Evolutionary conservation across 2,888 invertebrate species (phyloP).

Genomic region (Physocephala rufipes): DNA sequence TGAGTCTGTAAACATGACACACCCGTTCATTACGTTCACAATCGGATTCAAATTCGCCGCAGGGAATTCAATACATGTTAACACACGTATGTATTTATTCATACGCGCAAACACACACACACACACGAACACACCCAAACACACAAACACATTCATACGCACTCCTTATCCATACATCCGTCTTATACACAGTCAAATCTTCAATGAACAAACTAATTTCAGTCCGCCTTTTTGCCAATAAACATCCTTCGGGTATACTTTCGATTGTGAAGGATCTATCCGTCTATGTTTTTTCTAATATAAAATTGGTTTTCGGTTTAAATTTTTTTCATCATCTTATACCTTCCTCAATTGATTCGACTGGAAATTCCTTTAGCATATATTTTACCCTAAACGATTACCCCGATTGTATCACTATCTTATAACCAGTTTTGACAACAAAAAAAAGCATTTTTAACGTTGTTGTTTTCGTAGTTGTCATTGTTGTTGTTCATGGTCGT

Average conservation of each 20-base stretch:
- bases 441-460: too few relatives aligned
- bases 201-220: neutral
- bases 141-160: neutral
- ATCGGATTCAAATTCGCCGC: neutral
- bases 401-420: too few relatives aligned
- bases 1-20: neutral
- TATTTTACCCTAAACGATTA: too few relatives aligned
- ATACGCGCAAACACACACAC: too few relatives aligned
- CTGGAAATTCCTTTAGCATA: too few relatives aligned
- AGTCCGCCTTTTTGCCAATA: too few relatives aligned
- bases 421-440: too few relatives aligned
- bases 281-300: too few relatives aligned
- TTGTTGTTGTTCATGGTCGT: neutral
- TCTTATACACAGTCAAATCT: neutral
- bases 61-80: neutral
- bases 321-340: neutral
- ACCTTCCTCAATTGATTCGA: neutral
- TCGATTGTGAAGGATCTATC: too few relatives aligned
- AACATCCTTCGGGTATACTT: too few relatives aligned
- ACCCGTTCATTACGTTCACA: conserved; percentile 8
- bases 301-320: neutral
- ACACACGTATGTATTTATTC: too few relatives aligned
- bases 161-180: neutral
- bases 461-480: neutral
- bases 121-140: too few relatives aligned